Conservation (phyloP, 2,797 vertebrate genomes). For the Rhinophrynus dorsalis region DNA sequence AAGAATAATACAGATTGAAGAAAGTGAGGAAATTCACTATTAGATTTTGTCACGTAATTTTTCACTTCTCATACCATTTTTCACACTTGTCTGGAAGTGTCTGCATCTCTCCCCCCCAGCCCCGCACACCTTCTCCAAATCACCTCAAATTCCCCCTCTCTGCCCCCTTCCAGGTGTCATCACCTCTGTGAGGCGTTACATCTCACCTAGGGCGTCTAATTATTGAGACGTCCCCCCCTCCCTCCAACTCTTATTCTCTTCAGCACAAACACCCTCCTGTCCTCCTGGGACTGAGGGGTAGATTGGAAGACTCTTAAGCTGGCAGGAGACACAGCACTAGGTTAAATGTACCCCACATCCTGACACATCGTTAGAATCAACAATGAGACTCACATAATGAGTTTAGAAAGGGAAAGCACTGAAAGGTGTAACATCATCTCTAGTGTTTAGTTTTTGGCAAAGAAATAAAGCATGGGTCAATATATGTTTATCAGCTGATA, state of each 20-base stretch:
- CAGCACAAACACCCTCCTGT: not conserved
- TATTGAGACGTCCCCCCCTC: conserved; percentile 7
- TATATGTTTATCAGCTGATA: not conserved
- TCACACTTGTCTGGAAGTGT: conserved; percentile 50
- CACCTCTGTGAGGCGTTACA: conserved; percentile 35
- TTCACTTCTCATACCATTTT: conserved; percentile 49
- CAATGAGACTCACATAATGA: not conserved
- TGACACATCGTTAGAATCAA: not conserved
- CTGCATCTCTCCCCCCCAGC: conserved; percentile 20
- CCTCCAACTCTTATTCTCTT: conserved; percentile 16
- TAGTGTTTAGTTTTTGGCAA: not conserved
- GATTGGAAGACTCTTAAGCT: conserved; percentile 18
- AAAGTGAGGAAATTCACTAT: conserved; percentile 47
- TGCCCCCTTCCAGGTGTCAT: conserved; percentile 36
- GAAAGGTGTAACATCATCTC: not conserved
- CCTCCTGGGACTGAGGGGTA: conserved; percentile 27
- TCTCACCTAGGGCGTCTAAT: conserved; percentile 12
- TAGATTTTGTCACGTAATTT: conserved; percentile 49
- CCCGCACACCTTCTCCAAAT: conserved; percentile 3
- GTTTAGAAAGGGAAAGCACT: conserved; percentile 4
- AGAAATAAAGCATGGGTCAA: not conserved
- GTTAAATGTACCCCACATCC: conserved; percentile 10
- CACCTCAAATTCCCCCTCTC: conserved; percentile 35
- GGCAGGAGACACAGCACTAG: not conserved
- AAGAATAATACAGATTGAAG: conserved; percentile 28